Evolutionary conservation across 1,140 invertebrate species (phyloP).

Genomic region (Plectrocnemia conspersa): DNA sequence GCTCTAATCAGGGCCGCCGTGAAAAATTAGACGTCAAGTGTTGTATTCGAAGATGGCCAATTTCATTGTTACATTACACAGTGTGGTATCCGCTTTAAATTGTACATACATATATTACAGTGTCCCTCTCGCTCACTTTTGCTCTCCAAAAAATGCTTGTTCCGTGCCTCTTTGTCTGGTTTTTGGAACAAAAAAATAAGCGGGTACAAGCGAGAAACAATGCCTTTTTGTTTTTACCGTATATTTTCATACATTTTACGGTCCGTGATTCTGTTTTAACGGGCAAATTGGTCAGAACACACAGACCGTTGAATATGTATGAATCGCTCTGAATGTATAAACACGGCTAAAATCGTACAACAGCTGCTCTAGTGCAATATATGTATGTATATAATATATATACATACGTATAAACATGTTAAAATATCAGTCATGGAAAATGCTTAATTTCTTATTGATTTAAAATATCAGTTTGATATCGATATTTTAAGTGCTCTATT

Average conservation of each 20-base stretch:
- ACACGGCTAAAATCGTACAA: constrained; percentile 28
- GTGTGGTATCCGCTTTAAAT: too few species aligned
- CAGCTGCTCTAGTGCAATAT: constrained; percentile 8
- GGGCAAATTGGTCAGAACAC: constrained; percentile 37
- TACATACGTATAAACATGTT: too few species aligned
- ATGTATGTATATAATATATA: background rate
- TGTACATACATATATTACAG: too few species aligned
- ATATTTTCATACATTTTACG: constrained; percentile 37
- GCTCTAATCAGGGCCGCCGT: too few species aligned
- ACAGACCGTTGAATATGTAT: constrained; percentile 34
- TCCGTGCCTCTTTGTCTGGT: constrained; percentile 29
- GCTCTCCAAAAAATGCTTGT: background rate
- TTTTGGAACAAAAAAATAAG: constrained; percentile 35
- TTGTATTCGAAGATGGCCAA: too few species aligned
- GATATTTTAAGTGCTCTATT: too few species aligned
- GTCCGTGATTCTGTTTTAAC: constrained; percentile 36
- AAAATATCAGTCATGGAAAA: too few species aligned
- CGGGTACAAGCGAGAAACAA: constrained; percentile 34
- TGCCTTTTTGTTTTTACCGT: constrained; percentile 37
- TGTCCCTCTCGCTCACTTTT: background rate
- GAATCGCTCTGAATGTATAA: constrained; percentile 33
- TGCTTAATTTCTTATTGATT: too few species aligned
- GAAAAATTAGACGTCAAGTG: too few species aligned
- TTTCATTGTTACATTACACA: too few species aligned
- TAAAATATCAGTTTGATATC: too few species aligned